phyloP scores from a whole-genome alignment of 1,140 invertebrate species.

The Lucilia sericata region DNA sequence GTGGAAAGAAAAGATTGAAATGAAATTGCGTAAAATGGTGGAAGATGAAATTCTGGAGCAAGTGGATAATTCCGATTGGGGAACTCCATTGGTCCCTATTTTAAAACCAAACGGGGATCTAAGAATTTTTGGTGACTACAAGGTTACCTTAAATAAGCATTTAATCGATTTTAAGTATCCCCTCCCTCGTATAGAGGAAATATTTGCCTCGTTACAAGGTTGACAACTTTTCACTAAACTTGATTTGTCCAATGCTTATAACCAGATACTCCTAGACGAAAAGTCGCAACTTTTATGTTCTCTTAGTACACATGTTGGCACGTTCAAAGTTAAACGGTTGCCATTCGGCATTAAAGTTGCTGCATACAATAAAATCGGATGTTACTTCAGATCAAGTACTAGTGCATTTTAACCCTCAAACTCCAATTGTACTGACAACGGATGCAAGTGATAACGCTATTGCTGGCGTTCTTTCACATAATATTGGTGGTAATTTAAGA shows the following conservation, averaged over 20 bases:
- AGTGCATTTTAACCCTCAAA: too few species aligned
- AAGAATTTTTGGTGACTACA: constrained; percentile 69
- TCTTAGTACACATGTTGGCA: constrained; percentile 50
- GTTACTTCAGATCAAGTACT: constrained; percentile 34
- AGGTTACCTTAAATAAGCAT: constrained; percentile 61
- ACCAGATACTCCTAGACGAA: constrained; percentile 39
- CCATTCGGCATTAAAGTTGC: constrained; percentile 54
- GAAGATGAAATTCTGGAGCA: constrained; percentile 48
- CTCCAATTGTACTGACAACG: too few species aligned
- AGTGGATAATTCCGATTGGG: constrained; percentile 55
- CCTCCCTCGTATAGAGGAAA: constrained; percentile 57
- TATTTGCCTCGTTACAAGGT: constrained; percentile 52
- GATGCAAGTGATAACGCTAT: too few species aligned
- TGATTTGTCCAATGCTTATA: constrained; percentile 65
- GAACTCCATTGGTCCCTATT: constrained; percentile 62
- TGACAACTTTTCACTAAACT: constrained; percentile 61
- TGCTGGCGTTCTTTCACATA: too few species aligned
- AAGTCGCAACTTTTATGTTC: constrained; percentile 55
- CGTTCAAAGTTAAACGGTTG: constrained; percentile 55
- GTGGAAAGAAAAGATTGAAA: constrained; percentile 45
- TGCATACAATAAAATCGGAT: constrained; percentile 54
- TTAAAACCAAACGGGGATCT: constrained; percentile 65
- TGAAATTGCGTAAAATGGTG: constrained; percentile 56
- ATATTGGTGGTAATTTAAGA: constrained; percentile 29
- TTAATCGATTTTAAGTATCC: constrained; percentile 63